Evolutionary conservation across 2,888 invertebrate genomes (phyloP), one percentile per base, ranked within the genome.

Genomic region (Nycteola revayana): DNA sequence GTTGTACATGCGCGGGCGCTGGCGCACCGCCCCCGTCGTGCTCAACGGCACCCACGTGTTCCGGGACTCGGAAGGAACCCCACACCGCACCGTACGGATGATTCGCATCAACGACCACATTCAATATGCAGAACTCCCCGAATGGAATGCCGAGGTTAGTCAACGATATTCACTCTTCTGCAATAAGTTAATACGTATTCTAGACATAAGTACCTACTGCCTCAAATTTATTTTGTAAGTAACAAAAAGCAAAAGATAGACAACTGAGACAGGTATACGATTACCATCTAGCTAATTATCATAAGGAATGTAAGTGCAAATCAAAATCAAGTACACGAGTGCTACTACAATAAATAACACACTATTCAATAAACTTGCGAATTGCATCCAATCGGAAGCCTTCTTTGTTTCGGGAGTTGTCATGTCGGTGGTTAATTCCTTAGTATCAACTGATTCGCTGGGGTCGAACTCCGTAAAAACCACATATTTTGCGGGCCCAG

Each of bases 391-490:
- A 24, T 86, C 86, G n/a, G 21, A 21, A 2, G 21, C 7, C 7
- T 21, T 7, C 7, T n/a, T 7, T 21, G 2, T 21, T 21, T 21
- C 21, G 2, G 21, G 7, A 5, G 21, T 2, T n/a, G 3, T 3
- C 7, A n/a, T 7, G 21, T 21, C 21, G 21, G 75, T 79, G 1
- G 70, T 54, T 1, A 75, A 49, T 4, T 47, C 46, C 50, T 74
- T 79, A 1, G 50, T 60, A 14, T 76, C 75, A 1, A 48, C 32
- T n/a, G 40, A 17, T 20, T 76, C 71, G 31, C 49, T 71, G 1
- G 84, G 78, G 36, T 86, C 87, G 39, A 87, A 85, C 49, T 88
- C 88, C 0, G 81, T 83, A 49, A 88, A 86, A 9, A 86, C 68
- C 0, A 80, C 78, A 40, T 87, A 87, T 49, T 72, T 77, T 9